Percentiles rank a stretch among this genome's conserved stretches.
These are phyloP conservation scores for Prionace glauca DNA, from an alignment of 2,797 vertebrate genomes.

Conservation along the genomic window DNA sequence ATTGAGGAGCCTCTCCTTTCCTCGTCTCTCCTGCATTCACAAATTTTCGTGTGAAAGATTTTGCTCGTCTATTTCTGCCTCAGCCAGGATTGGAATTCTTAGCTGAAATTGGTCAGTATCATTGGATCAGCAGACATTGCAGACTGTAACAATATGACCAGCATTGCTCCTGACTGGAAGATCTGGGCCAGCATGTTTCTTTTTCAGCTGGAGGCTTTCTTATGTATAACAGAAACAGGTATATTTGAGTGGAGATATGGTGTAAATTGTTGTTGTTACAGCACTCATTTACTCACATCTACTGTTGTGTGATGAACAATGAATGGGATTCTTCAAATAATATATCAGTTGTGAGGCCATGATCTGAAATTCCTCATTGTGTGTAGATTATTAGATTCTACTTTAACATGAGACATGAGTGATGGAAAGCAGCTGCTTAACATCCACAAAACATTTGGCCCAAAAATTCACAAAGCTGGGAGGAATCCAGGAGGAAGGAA, in stretches of 20 bases:
- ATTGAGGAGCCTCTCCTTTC: no score
- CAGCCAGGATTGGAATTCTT: no score
- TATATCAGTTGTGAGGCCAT: background rate
- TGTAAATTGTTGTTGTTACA: background rate
- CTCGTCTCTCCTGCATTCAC: no score
- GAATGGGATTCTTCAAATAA: background rate
- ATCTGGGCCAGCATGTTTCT: background rate
- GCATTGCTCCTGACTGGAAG: no score
- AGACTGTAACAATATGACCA: no score
- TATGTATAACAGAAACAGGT: background rate
- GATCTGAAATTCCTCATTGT: background rate
- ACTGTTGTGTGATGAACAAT: background rate
- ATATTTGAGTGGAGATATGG: background rate
- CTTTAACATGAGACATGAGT: background rate
- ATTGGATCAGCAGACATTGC: no score
- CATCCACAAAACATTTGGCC: background rate
- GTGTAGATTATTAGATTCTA: background rate
- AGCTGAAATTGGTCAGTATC: no score
- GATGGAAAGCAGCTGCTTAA: background rate
- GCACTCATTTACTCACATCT: background rate
- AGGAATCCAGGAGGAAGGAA: no score
- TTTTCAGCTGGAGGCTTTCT: background rate
- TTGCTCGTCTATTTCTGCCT: no score
- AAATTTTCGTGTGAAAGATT: no score
- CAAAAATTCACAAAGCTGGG: no score